Evolutionary conservation across 1,140 invertebrate species (phyloP).

Genomic region (Pogonognathellus flavescens): DNA sequence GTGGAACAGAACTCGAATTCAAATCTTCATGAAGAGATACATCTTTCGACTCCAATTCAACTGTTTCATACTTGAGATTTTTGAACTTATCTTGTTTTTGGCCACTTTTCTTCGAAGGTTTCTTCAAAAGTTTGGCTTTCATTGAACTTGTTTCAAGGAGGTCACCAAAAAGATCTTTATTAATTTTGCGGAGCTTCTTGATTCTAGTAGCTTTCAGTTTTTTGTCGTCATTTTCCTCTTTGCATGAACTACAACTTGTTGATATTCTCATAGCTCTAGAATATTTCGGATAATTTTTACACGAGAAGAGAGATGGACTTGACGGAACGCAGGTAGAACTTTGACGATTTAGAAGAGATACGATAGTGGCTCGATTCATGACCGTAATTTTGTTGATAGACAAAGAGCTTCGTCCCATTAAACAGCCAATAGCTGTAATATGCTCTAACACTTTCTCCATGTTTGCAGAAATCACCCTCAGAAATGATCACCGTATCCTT

Average conservation of each 20-base stretch:
- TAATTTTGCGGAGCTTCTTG: slow-evolving; percentile 46
- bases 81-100: not conserved
- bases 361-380: too few species aligned
- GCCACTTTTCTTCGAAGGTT: not conserved
- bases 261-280: not conserved
- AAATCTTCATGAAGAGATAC: too few species aligned
- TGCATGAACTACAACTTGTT: not conserved
- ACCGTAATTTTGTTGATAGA: too few species aligned
- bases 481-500: too few species aligned
- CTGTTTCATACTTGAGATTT: not conserved
- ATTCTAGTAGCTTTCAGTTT: slow-evolving; percentile 30
- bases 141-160: slow-evolving; percentile 48
- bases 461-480: too few species aligned
- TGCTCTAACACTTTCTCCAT: too few species aligned
- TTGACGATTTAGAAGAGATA: too few species aligned
- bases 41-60: not conserved
- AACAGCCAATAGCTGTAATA: too few species aligned
- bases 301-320: too few species aligned
- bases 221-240: slow-evolving; percentile 25
- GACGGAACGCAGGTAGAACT: too few species aligned
- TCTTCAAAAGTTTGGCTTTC: slow-evolving; percentile 38
- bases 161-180: slow-evolving; percentile 60
- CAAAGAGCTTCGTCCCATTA: too few species aligned
- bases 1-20: not conserved
- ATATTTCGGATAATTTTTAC: too few species aligned